Conservation (phyloP, 1,140 invertebrate genomes). For the Hyphantria cunea region DNA sequence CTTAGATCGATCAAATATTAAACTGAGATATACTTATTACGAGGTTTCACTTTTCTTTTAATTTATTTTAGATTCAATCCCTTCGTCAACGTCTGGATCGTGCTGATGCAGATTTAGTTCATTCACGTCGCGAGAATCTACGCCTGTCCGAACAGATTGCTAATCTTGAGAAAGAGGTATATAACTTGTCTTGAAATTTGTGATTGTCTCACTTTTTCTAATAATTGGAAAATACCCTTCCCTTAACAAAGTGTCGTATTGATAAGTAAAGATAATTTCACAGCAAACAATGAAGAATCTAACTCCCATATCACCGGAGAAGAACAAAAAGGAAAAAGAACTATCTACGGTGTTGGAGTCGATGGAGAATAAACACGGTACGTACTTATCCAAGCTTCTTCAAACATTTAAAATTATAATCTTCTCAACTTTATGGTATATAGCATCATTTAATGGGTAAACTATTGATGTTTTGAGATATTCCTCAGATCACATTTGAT, state of each 20-base stretch:
- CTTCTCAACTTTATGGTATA: slow-evolving; percentile 8
- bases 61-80: slow-evolving; percentile 83
- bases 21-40: too few species aligned
- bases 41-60: too few species aligned
- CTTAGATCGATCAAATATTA: too few species aligned
- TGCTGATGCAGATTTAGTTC: slow-evolving; percentile 89
- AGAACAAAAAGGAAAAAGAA: slow-evolving; percentile 85
- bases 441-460: slow-evolving; percentile 72
- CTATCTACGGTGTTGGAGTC: slow-evolving; percentile 87
- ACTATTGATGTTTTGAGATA: slow-evolving; percentile 83
- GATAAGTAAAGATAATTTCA: slow-evolving; percentile 18
- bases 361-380: slow-evolving; percentile 92
- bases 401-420: slow-evolving; percentile 4
- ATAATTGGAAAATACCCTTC: too few species aligned
- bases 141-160: slow-evolving; percentile 89
- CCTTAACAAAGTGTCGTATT: neutral
- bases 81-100: slow-evolving; percentile 89
- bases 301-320: slow-evolving; percentile 80
- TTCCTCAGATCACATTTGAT: slow-evolving; percentile 66
- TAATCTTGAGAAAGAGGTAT: slow-evolving; percentile 89
- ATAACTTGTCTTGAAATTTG: too few species aligned
- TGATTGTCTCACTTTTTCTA: too few species aligned
- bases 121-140: slow-evolving; percentile 88
- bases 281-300: slow-evolving; percentile 74
- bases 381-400: slow-evolving; percentile 47